Evolutionary conservation across 2,797 vertebrate species (phyloP).

Genomic region (Eutrigla gurnardus): DNA sequence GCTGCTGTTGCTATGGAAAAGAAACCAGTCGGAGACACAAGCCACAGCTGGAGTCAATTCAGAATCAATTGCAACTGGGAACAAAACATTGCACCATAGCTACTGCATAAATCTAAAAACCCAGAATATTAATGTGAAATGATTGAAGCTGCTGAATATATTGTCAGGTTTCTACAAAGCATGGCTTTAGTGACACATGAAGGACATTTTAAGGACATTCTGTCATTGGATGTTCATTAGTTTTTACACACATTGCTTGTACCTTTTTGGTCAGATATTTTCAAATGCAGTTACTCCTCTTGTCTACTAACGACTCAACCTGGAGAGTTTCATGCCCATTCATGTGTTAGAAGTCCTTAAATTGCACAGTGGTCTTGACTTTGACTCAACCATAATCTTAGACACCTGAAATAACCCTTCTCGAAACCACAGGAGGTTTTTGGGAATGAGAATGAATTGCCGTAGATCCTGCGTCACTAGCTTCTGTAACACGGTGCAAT

Average conservation of each 20-base stretch:
- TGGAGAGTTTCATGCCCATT: neutral
- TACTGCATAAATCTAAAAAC: neutral
- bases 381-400: neutral
- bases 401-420: neutral
- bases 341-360: neutral
- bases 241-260: neutral
- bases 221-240: neutral
- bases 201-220: neutral
- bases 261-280: constrained; percentile 1
- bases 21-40: neutral
- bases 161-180: neutral
- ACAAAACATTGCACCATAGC: constrained; percentile 1
- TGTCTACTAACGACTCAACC: neutral
- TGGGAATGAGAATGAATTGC: neutral
- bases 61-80: neutral
- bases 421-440: neutral
- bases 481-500: neutral
- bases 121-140: neutral
- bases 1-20: constrained; percentile 2
- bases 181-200: neutral
- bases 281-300: neutral
- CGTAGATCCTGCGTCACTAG: neutral
- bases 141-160: constrained; percentile 3
- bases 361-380: neutral
- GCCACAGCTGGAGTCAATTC: neutral